Percentiles rank a stretch among this genome's conserved stretches.
These are phyloP conservation scores for Acleris laterana DNA, from an alignment of 2,888 invertebrate species.

Conservation along the genomic window DNA sequence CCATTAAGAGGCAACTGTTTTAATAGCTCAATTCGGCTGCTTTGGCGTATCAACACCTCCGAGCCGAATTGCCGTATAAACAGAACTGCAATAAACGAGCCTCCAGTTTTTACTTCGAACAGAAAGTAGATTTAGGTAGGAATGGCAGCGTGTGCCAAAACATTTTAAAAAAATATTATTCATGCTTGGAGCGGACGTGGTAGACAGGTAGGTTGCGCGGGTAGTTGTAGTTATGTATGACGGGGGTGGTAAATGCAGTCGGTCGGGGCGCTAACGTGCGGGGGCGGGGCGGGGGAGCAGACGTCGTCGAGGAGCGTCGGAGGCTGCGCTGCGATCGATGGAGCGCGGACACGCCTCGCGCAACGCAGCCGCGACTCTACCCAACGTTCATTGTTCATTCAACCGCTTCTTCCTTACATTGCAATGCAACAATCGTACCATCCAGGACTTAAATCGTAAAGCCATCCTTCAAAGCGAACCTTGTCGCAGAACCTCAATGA, in stretches of 20 bases:
- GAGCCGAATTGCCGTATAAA: conserved; percentile 57
- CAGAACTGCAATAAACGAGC: conserved; percentile 50
- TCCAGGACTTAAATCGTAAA: conserved; percentile 7
- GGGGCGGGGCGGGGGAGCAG: conserved; percentile 55
- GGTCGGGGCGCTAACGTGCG: conserved; percentile 82
- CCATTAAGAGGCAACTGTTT: conserved; percentile 73
- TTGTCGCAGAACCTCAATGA: too few relatives aligned
- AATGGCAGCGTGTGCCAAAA: conserved; percentile 51
- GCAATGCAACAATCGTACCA: conserved; percentile 37
- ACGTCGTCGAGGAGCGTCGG: conserved; percentile 82
- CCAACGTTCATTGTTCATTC: conserved; percentile 73
- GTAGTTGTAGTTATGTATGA: conserved; percentile 59
- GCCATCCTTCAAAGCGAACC: conserved; percentile 7
- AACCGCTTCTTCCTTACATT: conserved; percentile 53
- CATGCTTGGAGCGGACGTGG: conserved; percentile 47
- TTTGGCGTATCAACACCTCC: conserved; percentile 68
- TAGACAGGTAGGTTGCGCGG: conserved; percentile 63
- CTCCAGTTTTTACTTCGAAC: conserved; percentile 44
- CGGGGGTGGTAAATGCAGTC: conserved; percentile 81
- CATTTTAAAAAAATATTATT: conserved; percentile 50
- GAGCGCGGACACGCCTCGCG: conserved; percentile 84
- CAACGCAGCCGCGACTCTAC: conserved; percentile 59
- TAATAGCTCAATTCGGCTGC: conserved; percentile 63
- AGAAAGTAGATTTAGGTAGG: neutral
- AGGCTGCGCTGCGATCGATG: conserved; percentile 84